phyloP scores from a whole-genome alignment of 2,888 invertebrate genomes.

The Pheosia gnoma region DNA sequence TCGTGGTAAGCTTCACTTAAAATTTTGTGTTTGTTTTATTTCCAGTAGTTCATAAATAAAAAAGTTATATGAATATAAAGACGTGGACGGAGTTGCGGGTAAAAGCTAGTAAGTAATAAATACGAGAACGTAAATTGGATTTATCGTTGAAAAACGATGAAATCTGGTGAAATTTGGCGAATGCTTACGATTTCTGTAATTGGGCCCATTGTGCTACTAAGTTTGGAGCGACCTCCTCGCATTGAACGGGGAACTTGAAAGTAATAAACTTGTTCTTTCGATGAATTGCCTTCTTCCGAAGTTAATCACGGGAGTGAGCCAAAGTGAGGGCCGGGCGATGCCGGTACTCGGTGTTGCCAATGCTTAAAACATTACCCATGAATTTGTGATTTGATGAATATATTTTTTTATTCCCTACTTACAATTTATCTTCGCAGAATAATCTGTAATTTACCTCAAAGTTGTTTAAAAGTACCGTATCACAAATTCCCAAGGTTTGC shows the following conservation, averaged over 20 bases:
- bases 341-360: conserved; percentile 7
- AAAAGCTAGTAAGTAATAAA: conserved; percentile 21
- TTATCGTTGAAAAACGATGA: conserved; percentile 50
- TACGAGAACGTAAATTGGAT: conserved; percentile 41
- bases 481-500: too few relatives aligned
- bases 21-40: too few relatives aligned
- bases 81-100: too few relatives aligned
- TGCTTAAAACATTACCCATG: not conserved
- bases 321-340: conserved; percentile 22
- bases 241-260: conserved; percentile 64
- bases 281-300: conserved; percentile 71
- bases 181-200: conserved; percentile 68
- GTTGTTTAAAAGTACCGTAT: too few relatives aligned
- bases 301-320: conserved; percentile 63
- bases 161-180: conserved; percentile 52
- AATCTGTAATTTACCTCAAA: too few relatives aligned
- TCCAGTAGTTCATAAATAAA: too few relatives aligned
- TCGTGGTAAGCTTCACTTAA: too few relatives aligned
- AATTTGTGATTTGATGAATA: too few relatives aligned
- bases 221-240: conserved; percentile 58
- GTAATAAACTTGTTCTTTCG: conserved; percentile 75
- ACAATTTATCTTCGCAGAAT: not conserved
- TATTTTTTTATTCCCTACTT: not conserved
- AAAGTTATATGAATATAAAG: too few relatives aligned
- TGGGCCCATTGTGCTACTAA: conserved; percentile 65